Base-by-base conservation (phyloP, 1,140 invertebrate species). In the Pogonognathellus flavescens region DNA sequence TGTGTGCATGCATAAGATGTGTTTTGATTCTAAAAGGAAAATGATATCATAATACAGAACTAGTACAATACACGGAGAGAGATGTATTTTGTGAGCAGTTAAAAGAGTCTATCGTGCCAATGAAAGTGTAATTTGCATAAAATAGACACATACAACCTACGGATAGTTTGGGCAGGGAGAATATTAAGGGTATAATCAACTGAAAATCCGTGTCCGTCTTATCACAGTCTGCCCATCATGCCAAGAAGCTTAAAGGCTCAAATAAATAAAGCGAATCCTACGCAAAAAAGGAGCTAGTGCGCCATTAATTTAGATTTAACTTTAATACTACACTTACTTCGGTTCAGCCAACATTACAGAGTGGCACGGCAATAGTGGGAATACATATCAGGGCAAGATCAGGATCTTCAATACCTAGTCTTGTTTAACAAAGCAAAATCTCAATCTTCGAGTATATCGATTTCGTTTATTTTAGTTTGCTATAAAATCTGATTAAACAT, bases 241-340 rank as follows among this genome's bases (percentile, higher is more conserved):
- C 70, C 70, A 76, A 76, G 41, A 76, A 76, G 70, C 70, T 76
- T 76, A 76, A 41, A 76, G 70, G 70, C 70, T 76, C 31, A 76
- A 76, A 76, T 76, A 76, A 76, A 76, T 76, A 76, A 76, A 76
- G 31, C 11, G 70, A 50, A 76, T 49, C 70, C 70, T 76, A 76
- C 70, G 70, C 70, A 76, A 76, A 76, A 76, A 76, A 76, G 70
- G 70, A 76, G 70, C 70, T 49, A 76, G 41, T 49, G 49, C n/a
- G 16, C 70, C 70, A 76, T 76, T 76, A 76, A 76, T 76, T 76
- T 76, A 76, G 70, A 76, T 76, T 76, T 76, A 41, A 76, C 70
- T 76, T 76, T 49, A 13, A 41, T 50, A 76, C 13, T 16, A 49
- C 70, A 76, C 70, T 62, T 62, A 41, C 31, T 76, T 50, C 70